Conservation (phyloP, 1,140 invertebrate species). For the Oreohelix idahoensis region DNA sequence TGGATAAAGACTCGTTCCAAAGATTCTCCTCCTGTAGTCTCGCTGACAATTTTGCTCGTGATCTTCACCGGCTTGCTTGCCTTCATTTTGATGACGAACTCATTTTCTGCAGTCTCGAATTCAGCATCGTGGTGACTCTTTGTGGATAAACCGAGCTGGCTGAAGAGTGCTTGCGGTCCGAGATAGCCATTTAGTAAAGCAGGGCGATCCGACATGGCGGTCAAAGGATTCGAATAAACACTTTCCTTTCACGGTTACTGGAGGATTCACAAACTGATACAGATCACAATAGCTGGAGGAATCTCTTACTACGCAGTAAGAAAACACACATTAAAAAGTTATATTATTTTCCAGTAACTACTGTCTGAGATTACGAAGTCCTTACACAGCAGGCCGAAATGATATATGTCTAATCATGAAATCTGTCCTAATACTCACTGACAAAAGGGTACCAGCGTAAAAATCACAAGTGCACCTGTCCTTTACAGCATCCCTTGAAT, state of each 20-base stretch:
- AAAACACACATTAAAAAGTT: neutral
- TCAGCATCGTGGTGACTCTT: constrained; percentile 60
- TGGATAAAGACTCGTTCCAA: constrained; percentile 69
- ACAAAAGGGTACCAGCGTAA: too few species aligned
- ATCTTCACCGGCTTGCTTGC: constrained; percentile 57
- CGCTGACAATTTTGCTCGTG: constrained; percentile 69
- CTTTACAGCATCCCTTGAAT: too few species aligned
- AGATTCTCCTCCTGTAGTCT: constrained; percentile 56
- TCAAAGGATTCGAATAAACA: too few species aligned
- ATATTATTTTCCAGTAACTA: too few species aligned
- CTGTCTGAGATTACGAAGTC: too few species aligned
- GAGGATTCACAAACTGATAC: neutral
- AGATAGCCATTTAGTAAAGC: constrained; percentile 62
- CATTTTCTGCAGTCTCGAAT: constrained; percentile 47
- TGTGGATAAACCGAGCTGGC: constrained; percentile 52
- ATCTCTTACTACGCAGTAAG: neutral
- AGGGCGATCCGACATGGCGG: constrained; percentile 55
- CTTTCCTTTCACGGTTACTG: neutral
- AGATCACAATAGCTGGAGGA: neutral
- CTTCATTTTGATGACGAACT: constrained; percentile 62
- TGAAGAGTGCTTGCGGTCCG: constrained; percentile 62
- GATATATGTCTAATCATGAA: too few species aligned
- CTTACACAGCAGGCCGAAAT: too few species aligned
- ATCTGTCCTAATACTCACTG: too few species aligned
- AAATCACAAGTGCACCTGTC: too few species aligned